These are phyloP conservation scores for Phymatocera aterrima DNA, from an alignment of 2,888 invertebrate genomes.

Conservation along the genomic window DNA sequence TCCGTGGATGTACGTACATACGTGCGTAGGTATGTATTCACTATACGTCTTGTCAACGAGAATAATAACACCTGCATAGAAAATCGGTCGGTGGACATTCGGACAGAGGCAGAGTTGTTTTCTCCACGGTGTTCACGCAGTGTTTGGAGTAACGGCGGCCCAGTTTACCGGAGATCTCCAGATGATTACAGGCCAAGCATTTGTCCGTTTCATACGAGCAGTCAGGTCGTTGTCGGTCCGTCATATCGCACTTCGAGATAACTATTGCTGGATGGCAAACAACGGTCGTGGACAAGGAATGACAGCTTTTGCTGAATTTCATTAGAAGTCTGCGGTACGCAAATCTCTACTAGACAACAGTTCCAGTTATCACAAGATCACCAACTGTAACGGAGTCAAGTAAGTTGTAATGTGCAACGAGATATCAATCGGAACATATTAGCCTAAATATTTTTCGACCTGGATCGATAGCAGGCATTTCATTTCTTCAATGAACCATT, in stretches of 20 bases:
- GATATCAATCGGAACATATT: slow-evolving; percentile 23
- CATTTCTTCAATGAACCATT: background rate
- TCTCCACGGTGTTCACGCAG: slow-evolving; percentile 4
- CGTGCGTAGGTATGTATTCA: background rate
- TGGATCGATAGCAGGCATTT: background rate
- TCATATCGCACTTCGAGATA: slow-evolving; percentile 28
- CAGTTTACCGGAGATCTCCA: slow-evolving; percentile 38
- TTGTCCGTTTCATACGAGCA: slow-evolving; percentile 21
- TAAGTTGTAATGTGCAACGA: slow-evolving; percentile 20
- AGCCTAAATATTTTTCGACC: slow-evolving; percentile 33
- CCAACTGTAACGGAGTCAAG: background rate
- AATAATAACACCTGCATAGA: slow-evolving; percentile 27
- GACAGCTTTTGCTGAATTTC: slow-evolving; percentile 15
- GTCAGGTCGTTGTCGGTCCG: background rate
- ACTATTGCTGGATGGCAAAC: background rate
- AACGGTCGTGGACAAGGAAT: background rate
- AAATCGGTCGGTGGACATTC: slow-evolving; percentile 13
- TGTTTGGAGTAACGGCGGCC: slow-evolving; percentile 18
- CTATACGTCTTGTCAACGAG: too few relatives aligned
- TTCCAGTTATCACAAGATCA: slow-evolving; percentile 10
- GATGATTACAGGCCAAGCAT: slow-evolving; percentile 31
- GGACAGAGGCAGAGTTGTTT: slow-evolving; percentile 24
- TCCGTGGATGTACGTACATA: background rate
- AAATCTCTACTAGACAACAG: background rate
- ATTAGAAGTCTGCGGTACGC: background rate